Evolutionary conservation across 92 coral and sea anemone species (phyloP), one percentile per base, ranked within the genome.

Genomic region (Hydrozoanthus gracilis): DNA sequence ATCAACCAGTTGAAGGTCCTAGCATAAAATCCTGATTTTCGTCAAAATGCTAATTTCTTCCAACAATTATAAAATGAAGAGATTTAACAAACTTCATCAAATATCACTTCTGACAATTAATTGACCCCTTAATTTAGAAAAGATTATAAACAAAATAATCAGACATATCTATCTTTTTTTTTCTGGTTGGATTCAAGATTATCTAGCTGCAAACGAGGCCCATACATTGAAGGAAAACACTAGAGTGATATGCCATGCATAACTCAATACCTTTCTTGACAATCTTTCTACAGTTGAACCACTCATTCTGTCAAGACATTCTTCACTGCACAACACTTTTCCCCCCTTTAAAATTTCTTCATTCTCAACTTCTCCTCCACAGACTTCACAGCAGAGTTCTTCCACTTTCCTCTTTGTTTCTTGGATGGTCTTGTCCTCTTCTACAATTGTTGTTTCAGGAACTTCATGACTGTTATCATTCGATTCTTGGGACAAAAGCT

Each of bases 261-360:
- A 27, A 27, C 39, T 27, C 39, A 69, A 35, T 6, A 78, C 50
- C 65, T 76, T 76, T 12, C 66, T 56, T 6, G 66, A 27, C 4
- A 51, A 66, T 7, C 39, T 76, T 18, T 39, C 49, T 9, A 35
- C 6, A 55, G 9, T 4, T 0, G 17, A 55, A 52, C 4, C 44
- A 73, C 54, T 58, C 6, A 58, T 80, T 71, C 90, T 87, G 58
- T 91, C 93, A 62, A 88, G 3, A 49, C 93, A 91, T 72, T 91
- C 93, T 83, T 94, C 98, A 76, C 94, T 92, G 88, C 95, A 94
- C 67, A 88, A 94, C 46, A 90, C 44, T 46, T 89, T 82, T n/a
- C 86, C 93, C 4, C 89, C 89, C 15, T 88, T 87, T 20, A 94
- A 56, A 82, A 84, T 80, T 18, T 76, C 89, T 55, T 94, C 91